A percentile compares a stretch with the other conserved stretches of the same genome.
These are phyloP conservation scores for Stomatorhinus ivindoensis DNA, from an alignment of 2,113 vertebrate species.

Conservation along the genomic window DNA sequence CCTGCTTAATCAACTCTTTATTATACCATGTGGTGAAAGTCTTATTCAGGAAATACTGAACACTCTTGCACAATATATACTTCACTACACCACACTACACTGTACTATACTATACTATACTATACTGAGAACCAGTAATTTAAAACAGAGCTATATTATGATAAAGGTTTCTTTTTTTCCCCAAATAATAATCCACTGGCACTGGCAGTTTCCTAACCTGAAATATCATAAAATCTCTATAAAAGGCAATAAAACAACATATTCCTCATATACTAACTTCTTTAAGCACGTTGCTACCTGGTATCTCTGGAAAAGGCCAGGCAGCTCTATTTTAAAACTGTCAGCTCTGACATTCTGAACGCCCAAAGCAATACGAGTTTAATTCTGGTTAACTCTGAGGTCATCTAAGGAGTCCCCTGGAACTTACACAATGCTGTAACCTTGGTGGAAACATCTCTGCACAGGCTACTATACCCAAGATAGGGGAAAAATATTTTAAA, in stretches of 20 bases:
- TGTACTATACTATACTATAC: neutral
- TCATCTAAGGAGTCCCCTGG: neutral
- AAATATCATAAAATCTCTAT: neutral
- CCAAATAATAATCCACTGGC: neutral
- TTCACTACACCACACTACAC: neutral
- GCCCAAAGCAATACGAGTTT: neutral
- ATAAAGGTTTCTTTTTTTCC: neutral
- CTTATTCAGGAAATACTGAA: neutral
- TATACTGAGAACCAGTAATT: neutral
- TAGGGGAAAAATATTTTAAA: slow-evolving; percentile 2
- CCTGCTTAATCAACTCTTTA: neutral
- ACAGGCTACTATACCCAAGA: neutral
- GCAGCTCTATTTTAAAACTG: neutral
- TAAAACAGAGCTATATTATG: neutral
- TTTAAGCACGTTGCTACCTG: neutral
- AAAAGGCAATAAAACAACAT: neutral
- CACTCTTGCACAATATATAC: neutral
- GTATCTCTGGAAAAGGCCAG: neutral
- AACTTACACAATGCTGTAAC: slow-evolving; percentile 6
- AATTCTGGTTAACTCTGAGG: slow-evolving; percentile 10
- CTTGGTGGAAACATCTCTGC: neutral
- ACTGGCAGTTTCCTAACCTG: neutral
- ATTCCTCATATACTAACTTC: neutral
- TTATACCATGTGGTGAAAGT: neutral
- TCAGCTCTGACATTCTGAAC: neutral